phyloP scores from a whole-genome alignment of 2,888 invertebrate genomes.

The Lasioglossum lativentre region DNA sequence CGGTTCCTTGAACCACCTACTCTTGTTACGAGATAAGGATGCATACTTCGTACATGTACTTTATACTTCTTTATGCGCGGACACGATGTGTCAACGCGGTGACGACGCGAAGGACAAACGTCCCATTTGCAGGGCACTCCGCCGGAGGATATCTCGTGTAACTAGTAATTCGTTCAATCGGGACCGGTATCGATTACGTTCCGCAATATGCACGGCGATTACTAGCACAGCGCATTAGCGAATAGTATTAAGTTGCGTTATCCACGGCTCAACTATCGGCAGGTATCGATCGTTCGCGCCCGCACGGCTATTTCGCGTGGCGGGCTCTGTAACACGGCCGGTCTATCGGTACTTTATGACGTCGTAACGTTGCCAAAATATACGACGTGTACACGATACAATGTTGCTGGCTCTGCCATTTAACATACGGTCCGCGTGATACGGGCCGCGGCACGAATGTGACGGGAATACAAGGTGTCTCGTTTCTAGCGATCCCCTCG shows the following conservation, averaged over 20 bases:
- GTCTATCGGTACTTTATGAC: slow-evolving; percentile 38
- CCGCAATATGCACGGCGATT: slow-evolving; percentile 22
- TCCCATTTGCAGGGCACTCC: background rate
- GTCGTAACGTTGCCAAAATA: slow-evolving; percentile 24
- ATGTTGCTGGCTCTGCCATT: background rate
- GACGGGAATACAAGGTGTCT: background rate
- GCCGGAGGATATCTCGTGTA: slow-evolving; percentile 4
- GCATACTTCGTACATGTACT: background rate
- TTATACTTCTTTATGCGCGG: background rate
- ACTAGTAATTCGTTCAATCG: slow-evolving; percentile 19
- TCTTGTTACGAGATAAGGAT: background rate
- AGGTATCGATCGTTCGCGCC: slow-evolving; percentile 23
- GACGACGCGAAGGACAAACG: slow-evolving; percentile 7
- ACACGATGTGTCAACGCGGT: background rate
- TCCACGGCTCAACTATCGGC: slow-evolving; percentile 4
- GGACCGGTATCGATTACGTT: slow-evolving; percentile 27
- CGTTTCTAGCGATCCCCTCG: background rate
- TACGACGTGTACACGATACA: slow-evolving; percentile 4
- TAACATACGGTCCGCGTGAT: slow-evolving; percentile 12
- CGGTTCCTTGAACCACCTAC: too few species aligned
- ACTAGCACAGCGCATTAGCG: slow-evolving; percentile 34
- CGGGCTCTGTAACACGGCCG: slow-evolving; percentile 3
- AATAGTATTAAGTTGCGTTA: slow-evolving; percentile 42
- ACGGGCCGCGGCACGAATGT: slow-evolving; percentile 10
- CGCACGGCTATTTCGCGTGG: slow-evolving; percentile 9